Base-by-base conservation (phyloP, 2,888 invertebrate species). In the Uloborus plumipes region DNA sequence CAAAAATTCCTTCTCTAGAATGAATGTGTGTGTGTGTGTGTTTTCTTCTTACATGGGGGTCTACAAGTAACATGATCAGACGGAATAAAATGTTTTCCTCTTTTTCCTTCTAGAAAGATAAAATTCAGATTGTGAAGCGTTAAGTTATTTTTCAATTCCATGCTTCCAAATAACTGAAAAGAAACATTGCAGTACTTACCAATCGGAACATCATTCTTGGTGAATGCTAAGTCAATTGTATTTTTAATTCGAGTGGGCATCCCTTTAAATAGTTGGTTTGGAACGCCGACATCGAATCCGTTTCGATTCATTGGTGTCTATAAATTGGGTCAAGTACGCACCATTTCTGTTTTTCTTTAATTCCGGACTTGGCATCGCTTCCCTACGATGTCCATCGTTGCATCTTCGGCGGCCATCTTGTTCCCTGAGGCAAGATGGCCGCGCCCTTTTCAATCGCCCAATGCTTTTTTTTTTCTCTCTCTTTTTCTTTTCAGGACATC, bases 281-380 rank as follows among this genome's bases (percentile, higher is more conserved):
- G 70, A 70, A 69, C 80, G 55, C 39, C 69, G 80, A 75, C 74
- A 75, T 70, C 73, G 70, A 59, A 47, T 69, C 65, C 64, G 74
- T 58, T 70, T 80, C 70, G 69, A 74, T 70, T 64, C 73, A 81
- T 70, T 70, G 80, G 80, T 59, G 70, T 70, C 62, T 31, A 73
- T 64, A 73, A 81, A 81, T 69, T 81, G 70, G 80, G 80, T 81
- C 80, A 81, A 81, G 80, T 74, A 81, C 74, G 74, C 69, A 74
- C 59, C 50, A 64, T 73, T 80, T 62, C 31, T 16, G n/a, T 39
- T 39, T 39, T 39, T 39, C 39, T 39, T 39, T 39, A 39, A 39
- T 39, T 39, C 39, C 39, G 18, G 47, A 79, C 26, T 26, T 26
- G 26, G 26, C 26, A 80, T 67, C 26, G 62, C 79, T 61, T 62